phyloP scores from a whole-genome alignment of 2,113 vertebrate species.

The Maccullochella peelii region DNA sequence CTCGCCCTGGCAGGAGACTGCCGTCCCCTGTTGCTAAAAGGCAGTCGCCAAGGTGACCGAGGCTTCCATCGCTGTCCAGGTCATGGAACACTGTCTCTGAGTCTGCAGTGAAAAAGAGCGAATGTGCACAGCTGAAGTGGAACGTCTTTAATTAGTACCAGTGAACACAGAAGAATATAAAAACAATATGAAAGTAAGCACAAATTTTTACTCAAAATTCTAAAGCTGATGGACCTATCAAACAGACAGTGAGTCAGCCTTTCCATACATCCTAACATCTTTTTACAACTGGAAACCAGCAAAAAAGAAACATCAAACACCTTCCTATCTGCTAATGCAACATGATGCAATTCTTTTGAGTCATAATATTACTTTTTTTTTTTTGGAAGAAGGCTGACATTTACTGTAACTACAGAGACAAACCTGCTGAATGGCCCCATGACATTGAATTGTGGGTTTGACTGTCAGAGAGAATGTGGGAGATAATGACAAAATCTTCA shows the following conservation, averaged over 20 bases:
- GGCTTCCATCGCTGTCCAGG: conserved; percentile 90
- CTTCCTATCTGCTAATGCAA: neutral
- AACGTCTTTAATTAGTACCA: conserved; percentile 4
- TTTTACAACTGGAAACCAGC: neutral
- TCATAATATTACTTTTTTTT: neutral
- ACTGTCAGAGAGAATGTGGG: neutral
- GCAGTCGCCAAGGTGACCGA: conserved; percentile 90
- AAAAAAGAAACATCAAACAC: neutral
- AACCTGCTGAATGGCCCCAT: neutral
- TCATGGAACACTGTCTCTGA: conserved; percentile 91
- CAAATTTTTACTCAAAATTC: neutral
- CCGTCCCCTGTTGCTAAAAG: conserved; percentile 86
- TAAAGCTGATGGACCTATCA: neutral
- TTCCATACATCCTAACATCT: neutral
- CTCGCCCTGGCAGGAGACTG: conserved; percentile 85
- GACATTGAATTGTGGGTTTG: neutral
- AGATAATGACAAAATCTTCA: conserved; percentile 1
- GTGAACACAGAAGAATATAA: neutral
- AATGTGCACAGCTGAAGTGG: conserved; percentile 22
- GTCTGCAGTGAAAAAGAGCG: conserved; percentile 74
- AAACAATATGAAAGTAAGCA: neutral
- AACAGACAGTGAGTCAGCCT: neutral
- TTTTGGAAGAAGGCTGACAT: neutral
- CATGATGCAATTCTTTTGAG: neutral
- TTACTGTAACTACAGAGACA: neutral